phyloP scores from a whole-genome alignment of 2,113 vertebrate genomes.

The Colossoma macropomum region DNA sequence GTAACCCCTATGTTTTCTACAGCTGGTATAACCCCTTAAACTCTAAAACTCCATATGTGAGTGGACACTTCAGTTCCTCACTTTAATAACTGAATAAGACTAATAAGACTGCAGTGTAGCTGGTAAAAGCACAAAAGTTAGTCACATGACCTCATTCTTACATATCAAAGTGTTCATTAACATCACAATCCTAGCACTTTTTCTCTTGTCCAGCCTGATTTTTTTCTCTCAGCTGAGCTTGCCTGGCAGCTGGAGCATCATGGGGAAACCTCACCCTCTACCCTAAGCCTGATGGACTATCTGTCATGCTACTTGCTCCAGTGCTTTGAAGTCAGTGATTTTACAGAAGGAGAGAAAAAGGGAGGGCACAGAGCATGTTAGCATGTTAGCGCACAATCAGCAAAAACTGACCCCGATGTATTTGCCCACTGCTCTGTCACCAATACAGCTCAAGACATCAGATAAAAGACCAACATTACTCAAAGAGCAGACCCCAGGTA shows the following conservation, averaged over 20 bases:
- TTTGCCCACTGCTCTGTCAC: conserved; percentile 34
- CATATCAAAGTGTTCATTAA: too few species aligned
- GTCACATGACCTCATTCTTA: too few species aligned
- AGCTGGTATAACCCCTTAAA: too few species aligned
- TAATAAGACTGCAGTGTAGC: too few species aligned
- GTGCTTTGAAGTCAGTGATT: conserved; percentile 55
- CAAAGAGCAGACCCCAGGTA: background rate
- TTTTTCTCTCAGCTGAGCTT: conserved; percentile 9
- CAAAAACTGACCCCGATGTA: conserved; percentile 40
- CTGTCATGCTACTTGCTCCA: conserved; percentile 45
- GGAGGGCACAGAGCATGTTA: conserved; percentile 46
- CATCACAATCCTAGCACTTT: conserved; percentile 12
- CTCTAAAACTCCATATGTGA: too few species aligned
- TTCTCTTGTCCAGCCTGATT: conserved; percentile 17
- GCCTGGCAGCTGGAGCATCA: conserved; percentile 13
- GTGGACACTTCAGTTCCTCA: too few species aligned
- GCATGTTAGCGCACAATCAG: conserved; percentile 49
- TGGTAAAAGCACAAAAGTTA: too few species aligned
- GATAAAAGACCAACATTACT: conserved; percentile 22
- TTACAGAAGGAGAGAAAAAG: conserved; percentile 48
- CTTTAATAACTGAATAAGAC: too few species aligned
- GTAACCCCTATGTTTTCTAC: too few species aligned
- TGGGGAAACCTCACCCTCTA: background rate
- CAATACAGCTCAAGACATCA: conserved; percentile 35
- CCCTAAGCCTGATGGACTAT: conserved; percentile 39